These are phyloP conservation scores for Agrenia bidenticulata DNA, from an alignment of 2,888 invertebrate species.

Conservation along the genomic window DNA sequence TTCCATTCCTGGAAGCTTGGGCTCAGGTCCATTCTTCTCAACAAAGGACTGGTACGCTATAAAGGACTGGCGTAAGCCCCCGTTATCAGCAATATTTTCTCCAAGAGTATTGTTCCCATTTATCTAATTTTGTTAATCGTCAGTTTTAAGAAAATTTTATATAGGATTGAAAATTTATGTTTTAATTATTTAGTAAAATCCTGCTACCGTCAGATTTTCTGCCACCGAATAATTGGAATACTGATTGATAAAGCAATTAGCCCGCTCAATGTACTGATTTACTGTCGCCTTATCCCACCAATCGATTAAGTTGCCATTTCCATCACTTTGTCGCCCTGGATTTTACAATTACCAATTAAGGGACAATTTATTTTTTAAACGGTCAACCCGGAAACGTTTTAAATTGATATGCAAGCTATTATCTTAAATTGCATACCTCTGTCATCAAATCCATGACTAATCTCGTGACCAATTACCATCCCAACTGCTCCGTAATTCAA, in stretches of 20 bases:
- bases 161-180: not conserved
- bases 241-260: slow-evolving; percentile 88
- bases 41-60: slow-evolving; percentile 51
- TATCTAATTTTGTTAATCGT: slow-evolving; percentile 65
- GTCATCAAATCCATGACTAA: slow-evolving; percentile 64
- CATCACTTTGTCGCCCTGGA: slow-evolving; percentile 85
- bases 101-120: slow-evolving; percentile 67
- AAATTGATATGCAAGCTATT: not conserved
- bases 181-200: no score
- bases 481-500: slow-evolving; percentile 51
- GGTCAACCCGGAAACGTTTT: no score
- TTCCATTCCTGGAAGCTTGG: slow-evolving; percentile 50
- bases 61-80: slow-evolving; percentile 52
- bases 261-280: slow-evolving; percentile 75
- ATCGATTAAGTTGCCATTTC: slow-evolving; percentile 83
- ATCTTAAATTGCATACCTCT: slow-evolving; percentile 21
- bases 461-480: slow-evolving; percentile 60
- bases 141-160: no score
- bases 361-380: slow-evolving; percentile 1
- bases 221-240: slow-evolving; percentile 84
- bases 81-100: slow-evolving; percentile 60
- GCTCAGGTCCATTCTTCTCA: slow-evolving; percentile 48
- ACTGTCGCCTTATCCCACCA: slow-evolving; percentile 90
- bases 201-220: slow-evolving; percentile 64
- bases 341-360: slow-evolving; percentile 15